Evolutionary conservation across 2,888 invertebrate genomes (phyloP).

Genomic region (Cinara cedri): DNA sequence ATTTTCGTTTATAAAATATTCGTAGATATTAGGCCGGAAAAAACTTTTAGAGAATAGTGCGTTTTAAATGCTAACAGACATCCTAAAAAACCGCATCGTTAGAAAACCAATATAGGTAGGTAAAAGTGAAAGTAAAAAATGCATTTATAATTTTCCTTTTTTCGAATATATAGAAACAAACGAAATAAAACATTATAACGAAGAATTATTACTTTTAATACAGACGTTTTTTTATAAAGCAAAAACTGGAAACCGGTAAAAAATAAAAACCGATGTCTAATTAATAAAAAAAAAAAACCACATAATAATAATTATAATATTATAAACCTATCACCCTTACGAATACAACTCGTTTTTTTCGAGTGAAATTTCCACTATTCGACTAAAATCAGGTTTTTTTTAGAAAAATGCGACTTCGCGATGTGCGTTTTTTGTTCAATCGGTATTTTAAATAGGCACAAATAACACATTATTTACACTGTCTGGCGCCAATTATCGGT

Average conservation of each 20-base stretch:
- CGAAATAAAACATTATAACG: not conserved
- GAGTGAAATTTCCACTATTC: too few relatives aligned
- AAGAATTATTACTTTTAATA: not conserved
- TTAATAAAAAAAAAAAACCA: slow-evolving; percentile 11
- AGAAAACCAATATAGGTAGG: not conserved
- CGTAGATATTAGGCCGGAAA: not conserved
- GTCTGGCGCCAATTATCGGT: too few relatives aligned
- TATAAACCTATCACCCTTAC: not conserved
- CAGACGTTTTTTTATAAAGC: not conserved
- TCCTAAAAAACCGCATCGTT: not conserved
- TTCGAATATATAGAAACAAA: not conserved
- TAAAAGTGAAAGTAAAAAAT: slow-evolving; percentile 28
- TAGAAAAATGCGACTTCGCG: too few relatives aligned
- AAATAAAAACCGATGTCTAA: not conserved
- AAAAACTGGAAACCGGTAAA: slow-evolving; percentile 4
- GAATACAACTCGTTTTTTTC: not conserved
- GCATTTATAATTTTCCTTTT: not conserved
- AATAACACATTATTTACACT: too few relatives aligned
- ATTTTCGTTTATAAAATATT: slow-evolving; percentile 12
- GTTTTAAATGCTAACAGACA: not conserved
- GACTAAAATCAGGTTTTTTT: too few relatives aligned
- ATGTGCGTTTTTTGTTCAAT: too few relatives aligned
- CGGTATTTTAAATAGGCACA: too few relatives aligned
- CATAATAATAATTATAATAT: not conserved
- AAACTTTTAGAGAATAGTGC: too few relatives aligned